A percentile compares a stretch with the other conserved stretches of the same genome.
phyloP scores from a whole-genome alignment of 1,140 invertebrate species.

The silkworm (Bombyx mori) region DNA sequence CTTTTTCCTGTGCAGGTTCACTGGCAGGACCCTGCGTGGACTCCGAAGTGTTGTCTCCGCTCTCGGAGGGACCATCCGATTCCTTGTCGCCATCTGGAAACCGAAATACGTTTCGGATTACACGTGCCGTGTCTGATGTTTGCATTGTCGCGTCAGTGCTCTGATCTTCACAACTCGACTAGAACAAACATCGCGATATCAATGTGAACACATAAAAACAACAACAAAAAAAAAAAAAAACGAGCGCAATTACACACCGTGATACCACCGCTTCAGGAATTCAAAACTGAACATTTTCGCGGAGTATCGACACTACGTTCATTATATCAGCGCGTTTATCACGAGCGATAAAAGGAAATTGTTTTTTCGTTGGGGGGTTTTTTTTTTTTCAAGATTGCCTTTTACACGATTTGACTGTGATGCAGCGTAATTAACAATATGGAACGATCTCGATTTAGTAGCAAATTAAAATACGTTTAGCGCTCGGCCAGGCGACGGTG shows the following conservation, averaged over 20 bases:
- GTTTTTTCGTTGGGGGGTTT: constrained; percentile 16
- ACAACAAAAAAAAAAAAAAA: constrained; percentile 6
- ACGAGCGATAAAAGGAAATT: constrained; percentile 32
- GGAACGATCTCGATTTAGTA: constrained; percentile 13
- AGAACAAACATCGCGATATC: constrained; percentile 12
- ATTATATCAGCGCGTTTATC: constrained; percentile 46
- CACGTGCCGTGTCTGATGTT: constrained; percentile 11
- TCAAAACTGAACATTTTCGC: constrained; percentile 62
- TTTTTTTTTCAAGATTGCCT: not conserved
- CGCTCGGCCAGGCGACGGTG: constrained; percentile 23
- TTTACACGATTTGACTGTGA: constrained; percentile 9
- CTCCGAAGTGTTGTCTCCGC: constrained; percentile 67
- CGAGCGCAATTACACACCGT: constrained; percentile 29
- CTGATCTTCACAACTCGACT: constrained; percentile 4
- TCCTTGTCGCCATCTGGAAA: constrained; percentile 69
- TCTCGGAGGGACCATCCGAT: constrained; percentile 65
- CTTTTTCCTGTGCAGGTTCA: constrained; percentile 66
- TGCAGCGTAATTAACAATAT: constrained; percentile 18
- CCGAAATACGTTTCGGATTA: constrained; percentile 10
- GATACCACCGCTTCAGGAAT: constrained; percentile 60
- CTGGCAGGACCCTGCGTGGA: constrained; percentile 53
- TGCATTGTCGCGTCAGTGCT: too few species aligned
- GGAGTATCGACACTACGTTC: constrained; percentile 31
- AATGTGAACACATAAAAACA: constrained; percentile 4
- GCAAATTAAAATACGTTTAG: constrained; percentile 17